Conservation (phyloP, 2,113 vertebrate genomes). For the Paramormyrops kingsleyae region DNA sequence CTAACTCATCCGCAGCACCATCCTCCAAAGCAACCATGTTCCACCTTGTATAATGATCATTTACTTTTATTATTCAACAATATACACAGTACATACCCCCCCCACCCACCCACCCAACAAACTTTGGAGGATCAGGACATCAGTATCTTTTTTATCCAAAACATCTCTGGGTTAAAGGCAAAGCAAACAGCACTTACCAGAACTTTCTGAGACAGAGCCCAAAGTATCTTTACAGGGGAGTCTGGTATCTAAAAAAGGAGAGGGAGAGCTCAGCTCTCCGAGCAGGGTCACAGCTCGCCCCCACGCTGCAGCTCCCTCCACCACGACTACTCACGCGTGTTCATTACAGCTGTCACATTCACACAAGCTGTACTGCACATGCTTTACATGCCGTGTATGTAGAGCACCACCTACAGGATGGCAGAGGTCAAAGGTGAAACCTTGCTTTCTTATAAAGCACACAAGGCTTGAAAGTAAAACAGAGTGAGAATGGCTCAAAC, state of each 20-base stretch:
- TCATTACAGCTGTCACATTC: not conserved
- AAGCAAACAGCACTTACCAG: not conserved
- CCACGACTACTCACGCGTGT: no score
- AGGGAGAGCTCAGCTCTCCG: not conserved
- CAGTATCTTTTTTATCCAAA: not conserved
- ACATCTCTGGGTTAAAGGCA: not conserved
- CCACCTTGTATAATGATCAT: not conserved
- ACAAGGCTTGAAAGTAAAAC: not conserved
- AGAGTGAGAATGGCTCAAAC: not conserved
- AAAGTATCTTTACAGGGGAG: not conserved
- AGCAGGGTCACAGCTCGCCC: not conserved
- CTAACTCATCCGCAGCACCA: not conserved
- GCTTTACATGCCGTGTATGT: not conserved
- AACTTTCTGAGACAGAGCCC: not conserved
- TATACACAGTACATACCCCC: not conserved
- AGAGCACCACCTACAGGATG: not conserved
- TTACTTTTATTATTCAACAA: constrained; percentile 13
- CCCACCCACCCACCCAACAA: not conserved
- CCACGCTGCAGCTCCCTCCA: not conserved
- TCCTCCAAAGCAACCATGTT: not conserved
- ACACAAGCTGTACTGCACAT: not conserved
- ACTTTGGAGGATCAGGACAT: not conserved
- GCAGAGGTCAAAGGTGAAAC: not conserved
- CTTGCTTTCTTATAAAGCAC: not conserved
- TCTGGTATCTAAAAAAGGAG: not conserved